These are phyloP conservation scores for Tethea ocularis DNA, from an alignment of 2,888 invertebrate species.

Conservation along the genomic window DNA sequence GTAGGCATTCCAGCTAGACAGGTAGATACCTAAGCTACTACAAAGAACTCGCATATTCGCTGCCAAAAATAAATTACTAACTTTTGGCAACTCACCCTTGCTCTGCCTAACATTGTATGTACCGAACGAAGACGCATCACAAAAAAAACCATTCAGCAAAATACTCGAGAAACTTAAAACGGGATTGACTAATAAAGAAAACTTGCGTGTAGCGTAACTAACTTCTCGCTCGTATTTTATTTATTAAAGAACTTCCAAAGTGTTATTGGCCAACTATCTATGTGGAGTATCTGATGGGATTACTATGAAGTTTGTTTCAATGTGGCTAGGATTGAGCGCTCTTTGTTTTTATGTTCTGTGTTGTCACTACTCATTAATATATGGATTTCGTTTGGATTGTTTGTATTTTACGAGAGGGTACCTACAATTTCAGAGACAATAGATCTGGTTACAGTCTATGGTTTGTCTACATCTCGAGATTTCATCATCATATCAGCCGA, in stretches of 20 bases:
- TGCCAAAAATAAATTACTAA: no score
- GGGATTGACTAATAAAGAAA: conserved; percentile 2
- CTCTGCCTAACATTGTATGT: no score
- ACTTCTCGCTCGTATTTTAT: neutral
- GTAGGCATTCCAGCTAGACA: no score
- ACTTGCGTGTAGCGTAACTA: conserved; percentile 1
- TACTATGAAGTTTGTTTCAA: conserved; percentile 5
- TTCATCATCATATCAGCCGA: no score
- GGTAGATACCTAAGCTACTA: no score
- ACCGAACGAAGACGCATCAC: no score
- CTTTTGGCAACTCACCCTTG: no score
- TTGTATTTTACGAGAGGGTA: neutral
- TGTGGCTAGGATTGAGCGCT: neutral
- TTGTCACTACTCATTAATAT: neutral
- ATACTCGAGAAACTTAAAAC: neutral
- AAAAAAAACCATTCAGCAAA: neutral
- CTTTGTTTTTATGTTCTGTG: neutral
- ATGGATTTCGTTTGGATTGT: neutral
- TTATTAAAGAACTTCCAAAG: neutral
- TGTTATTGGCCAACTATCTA: conserved; percentile 8
- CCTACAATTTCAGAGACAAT: neutral
- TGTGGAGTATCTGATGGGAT: conserved; percentile 1
- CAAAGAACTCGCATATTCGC: no score
- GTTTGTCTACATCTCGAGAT: neutral
- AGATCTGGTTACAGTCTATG: neutral